Conservation (phyloP, 2,113 vertebrate genomes). For the Zosterops hypoxanthus region DNA sequence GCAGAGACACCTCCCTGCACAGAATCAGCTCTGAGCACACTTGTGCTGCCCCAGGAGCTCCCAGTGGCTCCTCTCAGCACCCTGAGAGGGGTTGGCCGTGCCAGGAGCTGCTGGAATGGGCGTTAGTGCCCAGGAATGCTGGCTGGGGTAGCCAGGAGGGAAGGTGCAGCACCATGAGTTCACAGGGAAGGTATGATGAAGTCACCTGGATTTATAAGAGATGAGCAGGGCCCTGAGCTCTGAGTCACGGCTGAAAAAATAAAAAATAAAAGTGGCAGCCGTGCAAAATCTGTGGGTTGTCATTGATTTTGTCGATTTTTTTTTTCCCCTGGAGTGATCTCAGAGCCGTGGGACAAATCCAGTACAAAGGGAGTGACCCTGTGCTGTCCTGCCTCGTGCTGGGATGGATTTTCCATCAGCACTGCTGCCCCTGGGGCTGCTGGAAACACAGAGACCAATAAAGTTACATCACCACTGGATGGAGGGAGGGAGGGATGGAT, state of each 20-base stretch:
- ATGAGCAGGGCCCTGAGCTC: neutral
- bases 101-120: conserved; percentile 13
- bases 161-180: conserved; percentile 60
- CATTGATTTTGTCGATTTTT: too few relatives aligned
- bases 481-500: too few relatives aligned
- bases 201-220: conserved; percentile 43
- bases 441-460: too few relatives aligned
- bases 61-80: neutral
- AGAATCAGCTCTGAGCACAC: neutral
- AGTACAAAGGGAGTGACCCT: too few relatives aligned
- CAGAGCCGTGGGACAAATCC: too few relatives aligned
- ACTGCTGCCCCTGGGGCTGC: too few relatives aligned
- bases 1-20: conserved; percentile 25
- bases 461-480: too few relatives aligned
- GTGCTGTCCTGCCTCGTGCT: too few relatives aligned
- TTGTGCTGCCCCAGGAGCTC: neutral
- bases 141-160: conserved; percentile 63
- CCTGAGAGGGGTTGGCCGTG: neutral
- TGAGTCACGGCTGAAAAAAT: neutral
- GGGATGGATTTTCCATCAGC: too few relatives aligned
- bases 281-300: too few relatives aligned
- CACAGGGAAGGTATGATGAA: conserved; percentile 62
- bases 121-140: conserved; percentile 20
- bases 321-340: too few relatives aligned
- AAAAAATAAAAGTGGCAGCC: too few relatives aligned